Evolutionary conservation across 1,140 invertebrate species (phyloP), one percentile per base, ranked within the genome.

Genomic region (Papilio machaon): DNA sequence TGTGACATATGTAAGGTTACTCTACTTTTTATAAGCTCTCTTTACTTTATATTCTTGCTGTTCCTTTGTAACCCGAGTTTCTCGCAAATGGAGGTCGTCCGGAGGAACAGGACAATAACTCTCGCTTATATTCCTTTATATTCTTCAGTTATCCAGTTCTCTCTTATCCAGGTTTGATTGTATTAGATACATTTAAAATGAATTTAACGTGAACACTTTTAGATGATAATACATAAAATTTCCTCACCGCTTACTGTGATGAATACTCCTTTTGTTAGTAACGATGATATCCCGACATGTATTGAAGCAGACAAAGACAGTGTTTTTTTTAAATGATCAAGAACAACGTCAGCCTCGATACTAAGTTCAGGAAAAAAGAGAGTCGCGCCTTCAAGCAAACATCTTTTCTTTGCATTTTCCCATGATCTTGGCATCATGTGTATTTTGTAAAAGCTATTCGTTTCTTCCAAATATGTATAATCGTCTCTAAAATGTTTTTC

Each of bases 361-460:
- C 90, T 82, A 64, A 91, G 85, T 49, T 90, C 85, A 2, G 93
- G 87, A 38, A 90, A 92, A 58, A 92, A 94, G 1, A 94, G 81
- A n/a, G 81, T 83, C 3, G 91, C 89, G 0, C 93, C 92, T 82
- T 94, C 91, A 46, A 86, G 79, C 0, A 78, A 79, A 80, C 92
- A 92, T 10, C 76, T 83, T 9, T 82, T 79, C 75, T 86, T 86
- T 0, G 87, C 87, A 23, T 85, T 85, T 46, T 82, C 58, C 87
- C 87, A 88, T 17, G 30, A 85, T 30, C 80, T 84, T 1, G 79
- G 75, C 35, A 88, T 77, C 8, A 85, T 88, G 38, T 89, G 86
- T 13, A 90, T 67, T 81, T 90, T 92, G 82, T 92, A 92, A 73
- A 92, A 92, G 77, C 84, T 87, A 19, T 84, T 49, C 5, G 83